Conservation (phyloP, 2,888 invertebrate genomes). For the Tinea trinotella region DNA sequence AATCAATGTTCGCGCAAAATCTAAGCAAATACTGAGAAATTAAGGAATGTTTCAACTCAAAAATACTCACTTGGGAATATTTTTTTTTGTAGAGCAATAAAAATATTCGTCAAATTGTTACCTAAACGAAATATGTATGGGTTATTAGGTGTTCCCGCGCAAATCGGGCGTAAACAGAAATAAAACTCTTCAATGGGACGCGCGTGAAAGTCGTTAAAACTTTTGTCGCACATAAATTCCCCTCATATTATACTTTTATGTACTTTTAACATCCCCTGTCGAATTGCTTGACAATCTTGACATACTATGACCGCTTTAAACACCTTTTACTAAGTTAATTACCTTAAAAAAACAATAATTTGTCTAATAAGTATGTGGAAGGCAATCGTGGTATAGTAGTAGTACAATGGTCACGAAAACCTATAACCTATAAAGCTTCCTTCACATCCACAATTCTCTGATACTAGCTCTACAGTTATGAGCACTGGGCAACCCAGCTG, state of each 20-base stretch:
- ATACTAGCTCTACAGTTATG: no score
- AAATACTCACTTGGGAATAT: neutral
- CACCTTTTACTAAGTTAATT: no score
- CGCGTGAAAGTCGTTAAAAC: constrained; percentile 32
- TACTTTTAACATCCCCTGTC: neutral
- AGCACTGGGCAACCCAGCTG: no score
- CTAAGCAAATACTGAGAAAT: no score
- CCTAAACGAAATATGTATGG: neutral
- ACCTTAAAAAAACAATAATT: no score
- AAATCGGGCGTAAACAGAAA: neutral
- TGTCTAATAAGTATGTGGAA: no score
- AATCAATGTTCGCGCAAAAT: no score
- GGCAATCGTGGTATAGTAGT: no score
- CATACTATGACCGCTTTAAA: no score
- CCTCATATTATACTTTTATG: constrained; percentile 8
- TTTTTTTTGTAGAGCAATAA: neutral
- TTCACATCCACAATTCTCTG: no score
- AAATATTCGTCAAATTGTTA: neutral
- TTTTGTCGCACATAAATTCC: constrained; percentile 24
- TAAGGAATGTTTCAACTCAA: neutral
- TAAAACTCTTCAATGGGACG: neutral
- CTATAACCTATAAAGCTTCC: no score
- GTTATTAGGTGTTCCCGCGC: neutral
- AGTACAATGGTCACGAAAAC: no score
- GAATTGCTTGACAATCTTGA: neutral